phyloP scores from a whole-genome alignment of 1,140 invertebrate species.

The Lordiphosa mommai region DNA sequence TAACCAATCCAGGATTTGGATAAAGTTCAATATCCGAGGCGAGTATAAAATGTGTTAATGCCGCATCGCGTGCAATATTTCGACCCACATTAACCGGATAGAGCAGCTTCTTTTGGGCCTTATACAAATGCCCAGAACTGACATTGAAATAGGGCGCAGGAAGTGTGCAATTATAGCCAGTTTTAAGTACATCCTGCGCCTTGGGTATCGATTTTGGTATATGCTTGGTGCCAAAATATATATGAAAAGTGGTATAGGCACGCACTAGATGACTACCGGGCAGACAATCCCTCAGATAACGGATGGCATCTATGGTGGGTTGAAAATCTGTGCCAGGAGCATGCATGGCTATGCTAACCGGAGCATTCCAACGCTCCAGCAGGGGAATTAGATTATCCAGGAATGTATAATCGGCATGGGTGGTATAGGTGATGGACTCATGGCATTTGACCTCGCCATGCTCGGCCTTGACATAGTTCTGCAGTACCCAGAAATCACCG shows the following conservation, averaged over 20 bases:
- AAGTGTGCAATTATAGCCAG: slow-evolving; percentile 85
- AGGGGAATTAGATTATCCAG: slow-evolving; percentile 93
- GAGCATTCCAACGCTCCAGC: slow-evolving; percentile 86
- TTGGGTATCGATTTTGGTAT: slow-evolving; percentile 88
- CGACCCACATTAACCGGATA: slow-evolving; percentile 94
- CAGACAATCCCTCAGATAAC: slow-evolving; percentile 85
- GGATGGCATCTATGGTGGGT: slow-evolving; percentile 84
- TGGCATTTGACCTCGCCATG: slow-evolving; percentile 85
- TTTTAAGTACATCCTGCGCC: slow-evolving; percentile 82
- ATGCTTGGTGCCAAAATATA: slow-evolving; percentile 92
- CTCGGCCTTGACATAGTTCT: slow-evolving; percentile 89
- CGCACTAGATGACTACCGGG: slow-evolving; percentile 84
- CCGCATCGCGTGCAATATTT: slow-evolving; percentile 90
- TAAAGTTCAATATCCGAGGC: slow-evolving; percentile 94
- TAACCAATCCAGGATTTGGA: slow-evolving; percentile 88
- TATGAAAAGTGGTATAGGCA: slow-evolving; percentile 90
- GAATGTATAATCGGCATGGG: slow-evolving; percentile 94
- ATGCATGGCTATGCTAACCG: slow-evolving; percentile 88
- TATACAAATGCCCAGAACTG: slow-evolving; percentile 85
- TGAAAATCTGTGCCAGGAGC: slow-evolving; percentile 87
- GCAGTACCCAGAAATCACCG: slow-evolving; percentile 93
- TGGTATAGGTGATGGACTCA: slow-evolving; percentile 94
- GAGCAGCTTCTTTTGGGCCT: slow-evolving; percentile 87
- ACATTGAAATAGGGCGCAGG: slow-evolving; percentile 86
- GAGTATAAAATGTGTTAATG: slow-evolving; percentile 90